These are phyloP conservation scores for Sapajus apella DNA, from an alignment of 2,113 vertebrate genomes.

Conservation along the genomic window DNA sequence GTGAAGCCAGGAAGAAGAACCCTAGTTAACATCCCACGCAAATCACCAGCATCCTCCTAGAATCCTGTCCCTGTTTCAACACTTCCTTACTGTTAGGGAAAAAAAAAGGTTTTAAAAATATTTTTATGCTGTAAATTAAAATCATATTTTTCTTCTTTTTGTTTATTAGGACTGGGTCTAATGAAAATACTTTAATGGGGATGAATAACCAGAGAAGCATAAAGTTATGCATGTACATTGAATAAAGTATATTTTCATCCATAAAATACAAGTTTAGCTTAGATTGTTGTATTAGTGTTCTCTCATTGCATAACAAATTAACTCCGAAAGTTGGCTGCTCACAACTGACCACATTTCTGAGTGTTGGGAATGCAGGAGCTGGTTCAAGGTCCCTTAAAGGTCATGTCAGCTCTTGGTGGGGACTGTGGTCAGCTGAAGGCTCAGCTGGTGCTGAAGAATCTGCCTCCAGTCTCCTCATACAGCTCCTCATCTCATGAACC, in stretches of 20 bases:
- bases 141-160: not conserved
- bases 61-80: not conserved
- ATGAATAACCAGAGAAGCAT: not conserved
- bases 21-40: not conserved
- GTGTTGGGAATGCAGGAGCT: not conserved
- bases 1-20: not conserved
- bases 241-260: not conserved
- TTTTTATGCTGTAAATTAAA: not conserved
- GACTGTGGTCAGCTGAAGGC: not conserved
- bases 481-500: not conserved
- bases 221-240: not conserved
- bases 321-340: not conserved
- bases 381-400: too few relatives aligned
- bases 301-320: not conserved
- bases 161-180: not conserved
- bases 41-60: not conserved
- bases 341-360: not conserved
- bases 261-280: not conserved
- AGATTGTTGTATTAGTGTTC: not conserved
- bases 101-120: not conserved
- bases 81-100: not conserved
- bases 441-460: not conserved
- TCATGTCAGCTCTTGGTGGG: not conserved
- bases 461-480: not conserved
- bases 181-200: not conserved